Evolutionary conservation across 30 jellyfish, hydroid and myxozoan genomes (phyloP).

Genomic region (Cassiopea andromeda): DNA sequence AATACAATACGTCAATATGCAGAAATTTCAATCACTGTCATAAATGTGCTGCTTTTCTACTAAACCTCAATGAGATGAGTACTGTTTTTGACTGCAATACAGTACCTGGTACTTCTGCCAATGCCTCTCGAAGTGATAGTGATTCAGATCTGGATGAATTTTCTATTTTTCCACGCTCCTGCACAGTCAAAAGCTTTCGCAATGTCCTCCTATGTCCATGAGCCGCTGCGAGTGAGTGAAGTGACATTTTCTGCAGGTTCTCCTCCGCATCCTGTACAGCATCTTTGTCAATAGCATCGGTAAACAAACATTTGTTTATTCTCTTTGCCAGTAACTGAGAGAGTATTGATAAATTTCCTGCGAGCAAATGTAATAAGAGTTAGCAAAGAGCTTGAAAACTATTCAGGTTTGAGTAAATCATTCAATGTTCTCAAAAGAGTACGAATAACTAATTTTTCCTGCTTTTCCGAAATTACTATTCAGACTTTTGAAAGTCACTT

Average conservation of each 20-base stretch:
- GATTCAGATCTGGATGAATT: neutral
- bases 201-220: conserved; percentile 57
- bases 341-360: conserved; percentile 49
- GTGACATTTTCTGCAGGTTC: conserved; percentile 39
- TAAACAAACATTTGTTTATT: neutral
- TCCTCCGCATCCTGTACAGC: conserved; percentile 44
- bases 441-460: no score
- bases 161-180: neutral
- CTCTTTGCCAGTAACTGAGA: conserved; percentile 37
- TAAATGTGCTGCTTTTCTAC: no score
- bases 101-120: conserved; percentile 29
- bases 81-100: neutral
- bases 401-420: no score
- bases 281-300: neutral
- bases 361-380: neutral
- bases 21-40: no score
- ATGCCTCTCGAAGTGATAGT: conserved; percentile 48
- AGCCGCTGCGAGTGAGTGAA: conserved; percentile 64
- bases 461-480: no score
- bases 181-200: conserved; percentile 29
- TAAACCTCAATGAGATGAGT: neutral
- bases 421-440: no score
- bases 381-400: no score
- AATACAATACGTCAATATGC: no score
- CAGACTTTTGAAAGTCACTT: no score